Evolutionary conservation across 1,140 invertebrate species (phyloP).

Genomic region (Parasteatoda tepidariorum): DNA sequence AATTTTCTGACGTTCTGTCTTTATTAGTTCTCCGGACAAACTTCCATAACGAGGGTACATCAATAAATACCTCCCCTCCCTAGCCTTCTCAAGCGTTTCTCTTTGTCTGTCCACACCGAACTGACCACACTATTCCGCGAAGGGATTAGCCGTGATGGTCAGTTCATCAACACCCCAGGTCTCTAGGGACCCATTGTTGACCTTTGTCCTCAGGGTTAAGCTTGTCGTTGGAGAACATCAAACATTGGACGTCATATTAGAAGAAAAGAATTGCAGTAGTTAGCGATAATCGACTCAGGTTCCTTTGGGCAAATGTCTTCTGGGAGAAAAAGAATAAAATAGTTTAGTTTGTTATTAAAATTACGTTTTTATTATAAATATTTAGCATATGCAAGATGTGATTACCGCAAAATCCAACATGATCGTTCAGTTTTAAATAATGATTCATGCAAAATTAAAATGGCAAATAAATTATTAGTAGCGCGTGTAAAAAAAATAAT

Average conservation of each 20-base stretch:
- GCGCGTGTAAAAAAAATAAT: too few relatives aligned
- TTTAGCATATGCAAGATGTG: too few relatives aligned
- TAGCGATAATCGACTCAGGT: constrained; percentile 21
- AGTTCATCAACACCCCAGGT: constrained; percentile 32
- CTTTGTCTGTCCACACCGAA: neutral
- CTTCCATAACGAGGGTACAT: constrained; percentile 22
- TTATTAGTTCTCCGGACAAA: constrained; percentile 23
- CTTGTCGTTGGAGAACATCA: constrained; percentile 30
- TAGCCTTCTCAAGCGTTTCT: too few relatives aligned
- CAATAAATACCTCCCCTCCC: constrained; percentile 3
- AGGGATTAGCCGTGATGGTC: constrained; percentile 13
- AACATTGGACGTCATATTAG: constrained; percentile 25
- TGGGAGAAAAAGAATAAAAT: neutral
- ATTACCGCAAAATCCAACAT: too few relatives aligned
- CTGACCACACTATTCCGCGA: constrained; percentile 15
- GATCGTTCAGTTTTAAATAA: too few relatives aligned
- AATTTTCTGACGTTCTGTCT: neutral
- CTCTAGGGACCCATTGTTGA: constrained; percentile 17
- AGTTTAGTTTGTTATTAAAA: too few relatives aligned
- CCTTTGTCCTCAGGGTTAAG: constrained; percentile 35
- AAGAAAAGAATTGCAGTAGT: constrained; percentile 11
- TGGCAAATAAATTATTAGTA: too few relatives aligned
- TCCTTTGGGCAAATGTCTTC: neutral
- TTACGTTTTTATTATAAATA: too few relatives aligned
- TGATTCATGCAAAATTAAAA: too few relatives aligned